Evolutionary conservation across 2,797 vertebrate species (phyloP).

Genomic region (Acanthurus lineatus): DNA sequence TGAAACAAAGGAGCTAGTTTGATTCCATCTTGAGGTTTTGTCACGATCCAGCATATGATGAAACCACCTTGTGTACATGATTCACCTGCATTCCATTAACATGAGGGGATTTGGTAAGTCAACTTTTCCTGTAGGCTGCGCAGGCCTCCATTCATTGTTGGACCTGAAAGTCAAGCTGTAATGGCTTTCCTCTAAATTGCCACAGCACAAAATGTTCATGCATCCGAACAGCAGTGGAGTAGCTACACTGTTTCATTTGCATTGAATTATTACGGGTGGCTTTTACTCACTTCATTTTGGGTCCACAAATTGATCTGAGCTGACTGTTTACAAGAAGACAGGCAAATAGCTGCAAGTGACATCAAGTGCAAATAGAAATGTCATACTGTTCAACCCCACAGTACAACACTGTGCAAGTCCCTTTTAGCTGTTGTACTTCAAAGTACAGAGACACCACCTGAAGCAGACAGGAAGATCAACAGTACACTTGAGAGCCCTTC

Average conservation of each 20-base stretch:
- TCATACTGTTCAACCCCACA: conserved; percentile 43
- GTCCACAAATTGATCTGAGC: conserved; percentile 54
- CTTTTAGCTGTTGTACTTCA: conserved; percentile 24
- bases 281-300: conserved; percentile 50
- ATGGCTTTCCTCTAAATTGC: conserved; percentile 57
- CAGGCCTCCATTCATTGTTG: conserved; percentile 28
- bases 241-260: conserved; percentile 46
- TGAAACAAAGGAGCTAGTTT: background rate
- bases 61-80: conserved; percentile 19
- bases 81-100: conserved; percentile 46
- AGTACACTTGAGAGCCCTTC: conserved; percentile 5
- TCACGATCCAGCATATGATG: conserved; percentile 5
- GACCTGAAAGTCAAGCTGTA: conserved; percentile 53
- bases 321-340: conserved; percentile 27
- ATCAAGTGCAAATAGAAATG: conserved; percentile 60
- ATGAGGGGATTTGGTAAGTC: conserved; percentile 5
- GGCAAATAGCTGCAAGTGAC: conserved; percentile 48
- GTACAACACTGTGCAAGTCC: conserved; percentile 19
- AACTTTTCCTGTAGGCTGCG: background rate
- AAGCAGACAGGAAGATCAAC: conserved; percentile 35
- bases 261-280: conserved; percentile 47
- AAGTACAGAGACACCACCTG: conserved; percentile 22
- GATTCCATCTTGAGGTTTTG: background rate
- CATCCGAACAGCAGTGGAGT: conserved; percentile 45
- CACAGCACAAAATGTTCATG: conserved; percentile 30